Evolutionary conservation across 2,113 vertebrate genomes (phyloP), one percentile per base, ranked within the genome.

Genomic region (Phycodurus eques): DNA sequence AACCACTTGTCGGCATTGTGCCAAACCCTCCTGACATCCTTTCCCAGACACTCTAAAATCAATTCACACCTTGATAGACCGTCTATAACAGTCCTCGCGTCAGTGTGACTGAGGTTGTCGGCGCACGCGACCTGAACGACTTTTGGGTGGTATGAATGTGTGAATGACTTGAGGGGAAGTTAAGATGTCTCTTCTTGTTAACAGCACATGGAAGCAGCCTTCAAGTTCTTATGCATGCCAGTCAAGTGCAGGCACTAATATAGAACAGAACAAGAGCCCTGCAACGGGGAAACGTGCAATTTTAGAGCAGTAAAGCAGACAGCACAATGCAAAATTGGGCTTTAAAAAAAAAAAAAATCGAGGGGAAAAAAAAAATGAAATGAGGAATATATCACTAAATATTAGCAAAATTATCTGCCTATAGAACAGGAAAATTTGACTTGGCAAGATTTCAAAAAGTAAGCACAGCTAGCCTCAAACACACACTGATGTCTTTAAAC

Each of bases 11-110:
- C 68, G 71, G 53, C n/a, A 44, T 46, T 43, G 68, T 61, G 62
- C 22, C 0, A 74, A 70, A 51, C 13, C 20, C 5, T 20, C 42
- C 44, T 49, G 47, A 75, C 72, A 5, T 81, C 76, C 63, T 51
- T 20, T 66, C 33, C 19, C 33, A n/a, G 57, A 47, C 15, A 3
- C 15, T 77, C 59, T 65, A 31, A 74, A 64, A 19, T 57, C 72
- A 70, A 64, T 80, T 79, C 75, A 61, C 81, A 76, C 82, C 57
- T 76, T 2, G 14, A 33, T 1, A 57, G 54, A 57, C 56, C 65
- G 62, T 47, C 42, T 57, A 12, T 19, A 59, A 67, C 8, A 0
- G 31, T 51, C 64, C 57, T 20, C 12, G 42, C 70, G 2, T 70
- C 54, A 8, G 9, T 4, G 53, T 43, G n/a, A 54, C 47, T 33